Base-by-base conservation (phyloP, 1,140 invertebrate species). In the Sycophila sp. region DNA sequence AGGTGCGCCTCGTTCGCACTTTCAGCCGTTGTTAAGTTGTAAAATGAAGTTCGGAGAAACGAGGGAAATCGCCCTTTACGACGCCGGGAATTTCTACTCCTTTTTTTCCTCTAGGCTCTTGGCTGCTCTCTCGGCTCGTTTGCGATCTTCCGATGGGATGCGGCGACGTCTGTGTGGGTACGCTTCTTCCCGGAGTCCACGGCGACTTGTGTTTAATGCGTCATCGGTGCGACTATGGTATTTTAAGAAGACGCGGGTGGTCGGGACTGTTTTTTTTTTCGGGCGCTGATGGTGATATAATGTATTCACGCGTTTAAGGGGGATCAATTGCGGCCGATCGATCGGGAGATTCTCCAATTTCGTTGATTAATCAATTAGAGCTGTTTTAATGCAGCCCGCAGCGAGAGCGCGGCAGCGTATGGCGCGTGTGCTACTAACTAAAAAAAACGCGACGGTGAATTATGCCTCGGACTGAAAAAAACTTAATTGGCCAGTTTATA, bases 361-460 rank as follows among this genome's bases (percentile, higher is more conserved):
- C 68, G 76, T 81, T 81, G 84, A 85, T 85, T 82, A 81, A 80
- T 78, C 82, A 83, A 85, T 85, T 83, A 80, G 49, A 69, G 72
- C 81, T 81, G n/a, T n/a, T 81, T 84, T 81, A 80, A 78, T 71
- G 55, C 70, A 65, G 59, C 75, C 75, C 77, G 69, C 74, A 78
- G 67, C 55, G 53, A 17, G 36, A 8, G 63, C 26, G n/a, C n/a
- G n/a, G n/a, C 45, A 64, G 42, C 53, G 28, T 67, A 28, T 28
- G 22, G 24, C 47, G 47, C 22, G 3, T 26, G n/a, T n/a, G n/a
- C n/a, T n/a, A n/a, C n/a, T n/a, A n/a, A 22, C 22, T 3, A 26
- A 30, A 28, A 36, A 56, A 53, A 36, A 26, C 7, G 8, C 22
- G 6, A 10, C 13, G 17, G 19, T 51, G 2, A 26, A 45, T 36